Conservation (phyloP, 2,888 invertebrate genomes). For the Caenorhabditis macrosperma region DNA sequence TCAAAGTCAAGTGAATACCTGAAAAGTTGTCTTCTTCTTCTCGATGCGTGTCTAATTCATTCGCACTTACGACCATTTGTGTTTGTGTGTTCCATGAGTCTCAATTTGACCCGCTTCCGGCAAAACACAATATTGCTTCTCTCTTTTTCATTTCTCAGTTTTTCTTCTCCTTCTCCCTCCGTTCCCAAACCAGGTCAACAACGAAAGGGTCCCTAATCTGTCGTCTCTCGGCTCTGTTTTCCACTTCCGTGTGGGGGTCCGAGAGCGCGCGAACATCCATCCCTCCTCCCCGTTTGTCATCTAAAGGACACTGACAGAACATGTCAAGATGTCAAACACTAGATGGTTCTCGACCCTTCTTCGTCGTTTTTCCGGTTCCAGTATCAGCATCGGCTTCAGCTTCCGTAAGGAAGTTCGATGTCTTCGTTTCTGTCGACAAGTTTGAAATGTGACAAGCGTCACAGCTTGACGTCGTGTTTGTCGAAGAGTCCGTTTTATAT, state of each 20-base stretch:
- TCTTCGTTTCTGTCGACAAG: conserved; percentile 27
- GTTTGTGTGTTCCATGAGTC: background rate
- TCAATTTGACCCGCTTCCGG: conserved; percentile 13
- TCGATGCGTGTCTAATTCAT: background rate
- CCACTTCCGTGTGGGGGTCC: conserved; percentile 1
- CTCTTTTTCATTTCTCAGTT: background rate
- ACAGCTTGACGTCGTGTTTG: conserved; percentile 28
- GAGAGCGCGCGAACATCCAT: background rate
- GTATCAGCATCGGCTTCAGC: background rate
- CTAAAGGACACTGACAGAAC: too few species aligned
- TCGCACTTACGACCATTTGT: background rate
- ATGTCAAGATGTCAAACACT: background rate
- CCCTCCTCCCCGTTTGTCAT: background rate
- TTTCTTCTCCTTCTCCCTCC: background rate
- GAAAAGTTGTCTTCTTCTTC: background rate
- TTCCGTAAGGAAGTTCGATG: conserved; percentile 9
- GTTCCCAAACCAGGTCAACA: conserved; percentile 12
- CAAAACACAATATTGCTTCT: conserved; percentile 16
- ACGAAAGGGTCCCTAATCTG: background rate
- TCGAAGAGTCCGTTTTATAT: conserved; percentile 15
- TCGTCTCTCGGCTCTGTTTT: background rate
- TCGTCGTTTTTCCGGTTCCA: too few species aligned
- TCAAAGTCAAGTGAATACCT: background rate
- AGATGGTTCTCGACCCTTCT: too few species aligned
- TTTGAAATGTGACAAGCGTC: conserved; percentile 50